Conservation (phyloP, 1,140 invertebrate genomes). For the Psilanteris sp. region DNA sequence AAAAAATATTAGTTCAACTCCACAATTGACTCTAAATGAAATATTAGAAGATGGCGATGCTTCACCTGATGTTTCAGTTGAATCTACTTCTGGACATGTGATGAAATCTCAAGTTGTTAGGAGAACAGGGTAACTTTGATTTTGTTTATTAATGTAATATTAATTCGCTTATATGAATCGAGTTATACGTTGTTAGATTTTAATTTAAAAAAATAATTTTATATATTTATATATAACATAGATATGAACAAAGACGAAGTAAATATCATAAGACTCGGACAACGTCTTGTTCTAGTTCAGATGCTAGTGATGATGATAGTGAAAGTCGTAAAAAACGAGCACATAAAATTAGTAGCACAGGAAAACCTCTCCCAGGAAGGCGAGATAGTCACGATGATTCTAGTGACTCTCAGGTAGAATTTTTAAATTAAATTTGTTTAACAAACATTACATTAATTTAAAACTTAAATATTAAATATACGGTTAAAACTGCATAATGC, state of each 20-base stretch:
- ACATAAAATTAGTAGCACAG: constrained; percentile 83
- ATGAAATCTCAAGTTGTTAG: constrained; percentile 71
- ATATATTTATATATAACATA: not conserved
- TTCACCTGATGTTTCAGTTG: constrained; percentile 37
- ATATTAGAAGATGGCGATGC: constrained; percentile 85
- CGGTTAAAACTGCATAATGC: too few species aligned
- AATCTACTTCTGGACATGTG: constrained; percentile 46
- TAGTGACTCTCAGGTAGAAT: constrained; percentile 85
- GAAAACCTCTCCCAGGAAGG: constrained; percentile 82
- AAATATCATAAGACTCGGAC: constrained; percentile 89
- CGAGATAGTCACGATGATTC: constrained; percentile 89
- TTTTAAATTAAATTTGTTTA: too few species aligned
- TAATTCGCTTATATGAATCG: too few species aligned
- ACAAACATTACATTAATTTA: too few species aligned
- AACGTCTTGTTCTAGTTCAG: constrained; percentile 92
- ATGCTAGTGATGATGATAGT: constrained; percentile 94
- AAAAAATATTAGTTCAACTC: constrained; percentile 47
- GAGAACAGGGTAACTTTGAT: constrained; percentile 63
- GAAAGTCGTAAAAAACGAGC: constrained; percentile 89
- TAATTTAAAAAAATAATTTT: not conserved
- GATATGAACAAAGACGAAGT: constrained; percentile 84
- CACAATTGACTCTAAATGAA: constrained; percentile 85
- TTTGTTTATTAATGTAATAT: too few species aligned
- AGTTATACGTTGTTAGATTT: too few species aligned
- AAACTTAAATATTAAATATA: too few species aligned